Evolutionary conservation across 2,797 vertebrate species (phyloP).

Genomic region (Denticeps clupeoides): DNA sequence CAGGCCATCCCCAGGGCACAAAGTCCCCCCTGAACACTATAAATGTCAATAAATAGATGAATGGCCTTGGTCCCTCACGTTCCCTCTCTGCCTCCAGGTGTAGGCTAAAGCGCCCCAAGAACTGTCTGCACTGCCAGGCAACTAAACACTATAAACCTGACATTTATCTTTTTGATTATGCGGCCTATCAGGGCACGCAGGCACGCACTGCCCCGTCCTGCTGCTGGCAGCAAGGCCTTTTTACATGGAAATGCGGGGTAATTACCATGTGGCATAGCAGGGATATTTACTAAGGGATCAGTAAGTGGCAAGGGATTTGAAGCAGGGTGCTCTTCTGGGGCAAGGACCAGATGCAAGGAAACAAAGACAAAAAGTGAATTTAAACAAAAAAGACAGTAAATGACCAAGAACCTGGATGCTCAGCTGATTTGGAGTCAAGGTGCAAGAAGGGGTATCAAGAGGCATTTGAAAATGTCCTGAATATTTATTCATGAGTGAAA

Average conservation of each 20-base stretch:
- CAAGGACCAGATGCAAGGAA: constrained; percentile 3
- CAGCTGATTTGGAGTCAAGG: too few species aligned
- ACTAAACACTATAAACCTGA: constrained; percentile 24
- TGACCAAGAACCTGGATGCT: too few species aligned
- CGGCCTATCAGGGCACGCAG: constrained; percentile 18
- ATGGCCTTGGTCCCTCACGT: constrained; percentile 1
- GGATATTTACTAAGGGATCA: constrained; percentile 32
- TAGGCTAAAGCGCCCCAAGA: constrained; percentile 10
- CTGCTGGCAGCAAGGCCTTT: constrained; percentile 6
- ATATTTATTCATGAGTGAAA: too few species aligned
- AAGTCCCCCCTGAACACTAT: not conserved
- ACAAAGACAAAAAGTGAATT: not conserved
- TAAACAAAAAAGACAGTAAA: too few species aligned
- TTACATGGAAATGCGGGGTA: constrained; percentile 28
- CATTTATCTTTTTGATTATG: constrained; percentile 27
- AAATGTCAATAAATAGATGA: constrained; percentile 19
- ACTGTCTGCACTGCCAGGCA: constrained; percentile 6
- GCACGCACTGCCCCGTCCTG: constrained; percentile 8
- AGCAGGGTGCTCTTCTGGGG: not conserved
- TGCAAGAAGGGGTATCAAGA: too few species aligned
- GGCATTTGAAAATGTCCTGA: too few species aligned
- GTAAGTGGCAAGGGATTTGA: constrained; percentile 28
- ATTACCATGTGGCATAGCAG: constrained; percentile 22
- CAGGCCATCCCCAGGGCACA: not conserved
- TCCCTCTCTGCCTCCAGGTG: not conserved